Conservation (phyloP, 1,140 invertebrate species). For the Philopotamus ludificatus region DNA sequence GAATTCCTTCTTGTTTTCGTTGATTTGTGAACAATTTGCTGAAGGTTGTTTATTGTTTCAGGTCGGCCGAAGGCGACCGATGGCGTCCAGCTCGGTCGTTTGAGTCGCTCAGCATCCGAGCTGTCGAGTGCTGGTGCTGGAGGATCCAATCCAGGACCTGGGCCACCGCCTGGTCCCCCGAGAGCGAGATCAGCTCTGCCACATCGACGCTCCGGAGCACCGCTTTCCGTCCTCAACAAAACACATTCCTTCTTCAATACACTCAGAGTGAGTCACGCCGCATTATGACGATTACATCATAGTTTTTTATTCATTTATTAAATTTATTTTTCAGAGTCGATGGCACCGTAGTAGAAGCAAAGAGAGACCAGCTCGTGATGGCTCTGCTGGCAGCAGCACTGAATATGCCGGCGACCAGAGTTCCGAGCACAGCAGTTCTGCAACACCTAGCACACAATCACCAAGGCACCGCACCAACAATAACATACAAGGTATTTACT, state of each 20-base stretch:
- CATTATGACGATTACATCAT: not conserved
- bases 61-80: slow-evolving; percentile 37
- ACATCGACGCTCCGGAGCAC: slow-evolving; percentile 49
- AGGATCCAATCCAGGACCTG: slow-evolving; percentile 46
- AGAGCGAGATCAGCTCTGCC: slow-evolving; percentile 53
- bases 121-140: slow-evolving; percentile 48
- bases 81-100: slow-evolving; percentile 34
- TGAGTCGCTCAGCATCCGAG: slow-evolving; percentile 60
- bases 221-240: slow-evolving; percentile 64
- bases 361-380: slow-evolving; percentile 56
- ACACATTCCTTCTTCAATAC: slow-evolving; percentile 72
- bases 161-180: slow-evolving; percentile 45
- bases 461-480: slow-evolving; percentile 57
- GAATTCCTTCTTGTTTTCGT: too few relatives aligned
- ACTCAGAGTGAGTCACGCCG: slow-evolving; percentile 55
- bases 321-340: slow-evolving; percentile 54
- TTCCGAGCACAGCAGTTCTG: slow-evolving; percentile 68
- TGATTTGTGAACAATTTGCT: too few relatives aligned
- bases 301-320: not conserved
- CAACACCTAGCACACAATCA: slow-evolving; percentile 66
- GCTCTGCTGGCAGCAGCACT: slow-evolving; percentile 56
- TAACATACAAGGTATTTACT: slow-evolving; percentile 39
- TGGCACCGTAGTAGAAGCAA: slow-evolving; percentile 64
- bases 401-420: slow-evolving; percentile 74
- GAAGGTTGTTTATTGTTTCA: slow-evolving; percentile 10